Conservation (phyloP, 2,113 vertebrate species). For the Hippocampus comes region DNA sequence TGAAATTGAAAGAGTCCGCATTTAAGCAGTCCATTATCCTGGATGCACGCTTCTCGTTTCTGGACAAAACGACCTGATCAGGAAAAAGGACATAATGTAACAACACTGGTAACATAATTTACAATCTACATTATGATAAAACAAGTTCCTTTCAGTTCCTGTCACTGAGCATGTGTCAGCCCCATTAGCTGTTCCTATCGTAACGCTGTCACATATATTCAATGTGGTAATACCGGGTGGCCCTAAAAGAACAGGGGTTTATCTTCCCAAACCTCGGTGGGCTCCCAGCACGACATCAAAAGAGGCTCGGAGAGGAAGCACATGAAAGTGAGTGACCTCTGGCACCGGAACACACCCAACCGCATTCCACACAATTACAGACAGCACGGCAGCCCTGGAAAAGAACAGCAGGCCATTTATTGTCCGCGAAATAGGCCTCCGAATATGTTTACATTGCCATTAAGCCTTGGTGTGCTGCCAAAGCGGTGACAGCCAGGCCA, state of each 20-base stretch:
- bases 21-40: too few relatives aligned
- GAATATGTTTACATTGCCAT: constrained; percentile 42
- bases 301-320: constrained; percentile 48
- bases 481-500: constrained; percentile 16
- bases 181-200: background rate
- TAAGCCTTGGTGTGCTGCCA: constrained; percentile 32
- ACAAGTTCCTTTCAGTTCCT: background rate
- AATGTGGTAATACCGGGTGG: background rate
- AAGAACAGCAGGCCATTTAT: constrained; percentile 48
- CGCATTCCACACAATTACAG: constrained; percentile 68
- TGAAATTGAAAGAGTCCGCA: too few relatives aligned
- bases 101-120: background rate
- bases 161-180: background rate
- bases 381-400: constrained; percentile 34
- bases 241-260: background rate
- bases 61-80: background rate
- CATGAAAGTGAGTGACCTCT: constrained; percentile 66
- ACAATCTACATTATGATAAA: background rate
- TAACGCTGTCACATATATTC: background rate
- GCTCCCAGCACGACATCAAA: constrained; percentile 18
- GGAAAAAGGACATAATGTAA: background rate
- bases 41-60: too few relatives aligned
- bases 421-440: constrained; percentile 6
- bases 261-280: background rate
- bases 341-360: constrained; percentile 51